These are phyloP conservation scores for Centruroides sculpturatus DNA, from an alignment of 1,140 invertebrate genomes.

Conservation along the genomic window DNA sequence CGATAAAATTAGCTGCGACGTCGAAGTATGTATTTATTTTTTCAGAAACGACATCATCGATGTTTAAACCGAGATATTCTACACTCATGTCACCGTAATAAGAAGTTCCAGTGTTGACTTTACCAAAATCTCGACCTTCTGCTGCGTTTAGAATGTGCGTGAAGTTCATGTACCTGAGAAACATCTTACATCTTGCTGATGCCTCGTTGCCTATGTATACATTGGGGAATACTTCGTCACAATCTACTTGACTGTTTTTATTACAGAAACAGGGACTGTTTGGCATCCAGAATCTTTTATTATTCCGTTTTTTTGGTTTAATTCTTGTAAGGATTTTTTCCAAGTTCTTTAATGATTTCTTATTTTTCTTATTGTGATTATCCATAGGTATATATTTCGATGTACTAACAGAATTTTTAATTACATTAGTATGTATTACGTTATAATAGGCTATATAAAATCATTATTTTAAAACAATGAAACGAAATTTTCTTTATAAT, in stretches of 20 bases:
- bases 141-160: conserved; percentile 78
- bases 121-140: conserved; percentile 55
- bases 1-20: conserved; percentile 16
- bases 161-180: conserved; percentile 55
- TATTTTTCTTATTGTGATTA: no score
- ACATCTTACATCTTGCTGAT: conserved; percentile 52
- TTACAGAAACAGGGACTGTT: no score
- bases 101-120: conserved; percentile 43
- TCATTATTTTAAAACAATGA: no score
- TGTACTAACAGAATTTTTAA: no score
- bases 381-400: no score
- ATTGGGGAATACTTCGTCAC: conserved; percentile 62
- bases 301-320: no score
- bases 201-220: conserved; percentile 55
- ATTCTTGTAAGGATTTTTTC: no score
- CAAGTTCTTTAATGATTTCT: no score
- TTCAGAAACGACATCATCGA: conserved; percentile 11
- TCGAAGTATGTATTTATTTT: conserved; percentile 15
- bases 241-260: conserved; percentile 31
- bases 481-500: no score
- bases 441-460: no score
- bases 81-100: conserved; percentile 14
- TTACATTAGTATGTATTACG: no score
- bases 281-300: no score
- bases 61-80: conserved; percentile 14